These are phyloP conservation scores for Hoplodrina ambigua DNA, from an alignment of 2,888 invertebrate genomes.

Conservation along the genomic window DNA sequence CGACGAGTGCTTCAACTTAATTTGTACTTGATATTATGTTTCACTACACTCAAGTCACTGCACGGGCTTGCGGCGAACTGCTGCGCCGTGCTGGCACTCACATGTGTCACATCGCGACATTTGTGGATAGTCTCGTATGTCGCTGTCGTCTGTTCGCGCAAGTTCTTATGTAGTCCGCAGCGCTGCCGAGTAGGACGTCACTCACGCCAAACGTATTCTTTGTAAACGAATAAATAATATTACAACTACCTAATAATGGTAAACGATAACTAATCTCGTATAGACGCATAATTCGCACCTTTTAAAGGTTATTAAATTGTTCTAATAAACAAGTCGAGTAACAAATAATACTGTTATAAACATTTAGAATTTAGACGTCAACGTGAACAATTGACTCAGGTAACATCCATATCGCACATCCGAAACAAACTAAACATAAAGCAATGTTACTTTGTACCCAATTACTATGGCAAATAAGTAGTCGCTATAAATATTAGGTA, in stretches of 20 bases:
- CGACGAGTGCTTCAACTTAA: not conserved
- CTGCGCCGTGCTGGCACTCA: no score
- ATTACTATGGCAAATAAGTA: constrained; percentile 48
- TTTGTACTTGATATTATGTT: constrained; percentile 16
- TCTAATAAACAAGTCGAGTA: constrained; percentile 41
- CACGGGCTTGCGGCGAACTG: not conserved
- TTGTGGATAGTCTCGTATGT: no score
- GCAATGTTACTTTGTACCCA: constrained; percentile 53
- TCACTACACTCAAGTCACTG: not conserved
- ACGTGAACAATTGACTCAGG: constrained; percentile 44
- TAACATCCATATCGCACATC: constrained; percentile 37
- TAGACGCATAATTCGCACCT: constrained; percentile 36
- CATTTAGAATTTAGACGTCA: constrained; percentile 55
- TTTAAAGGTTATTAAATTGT: constrained; percentile 48
- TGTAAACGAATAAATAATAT: constrained; percentile 44
- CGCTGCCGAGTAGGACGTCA: constrained; percentile 1
- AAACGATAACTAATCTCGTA: constrained; percentile 37
- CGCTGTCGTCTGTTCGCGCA: not conserved
- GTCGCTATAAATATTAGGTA: constrained; percentile 28
- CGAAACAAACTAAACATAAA: constrained; percentile 33
- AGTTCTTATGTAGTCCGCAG: not conserved
- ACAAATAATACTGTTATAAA: constrained; percentile 57
- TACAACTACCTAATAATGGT: constrained; percentile 54
- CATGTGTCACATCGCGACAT: no score
- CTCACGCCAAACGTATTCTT: constrained; percentile 11